A percentile compares a stretch with the other conserved stretches of the same genome.
Evolutionary conservation across 2,113 vertebrate species (phyloP).

Genomic region (Thymallus thymallus): DNA sequence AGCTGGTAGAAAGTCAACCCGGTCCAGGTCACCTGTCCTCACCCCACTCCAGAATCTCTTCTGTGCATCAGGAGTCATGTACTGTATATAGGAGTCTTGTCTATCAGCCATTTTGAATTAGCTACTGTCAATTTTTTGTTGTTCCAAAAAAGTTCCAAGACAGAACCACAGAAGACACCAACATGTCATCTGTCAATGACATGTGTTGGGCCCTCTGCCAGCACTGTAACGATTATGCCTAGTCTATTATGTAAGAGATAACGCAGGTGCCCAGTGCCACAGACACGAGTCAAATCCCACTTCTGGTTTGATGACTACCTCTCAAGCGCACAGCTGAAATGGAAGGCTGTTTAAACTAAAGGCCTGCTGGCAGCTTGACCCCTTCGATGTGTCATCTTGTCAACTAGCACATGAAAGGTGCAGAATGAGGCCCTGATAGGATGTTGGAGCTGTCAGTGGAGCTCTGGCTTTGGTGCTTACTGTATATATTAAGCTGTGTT

Average conservation of each 20-base stretch:
- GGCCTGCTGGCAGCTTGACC: background rate
- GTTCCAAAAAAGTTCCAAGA: too few species aligned
- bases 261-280: background rate
- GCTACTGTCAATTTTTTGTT: background rate
- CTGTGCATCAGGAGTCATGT: background rate
- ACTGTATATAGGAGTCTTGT: too few species aligned
- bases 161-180: too few species aligned
- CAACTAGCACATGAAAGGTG: background rate
- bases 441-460: slow-evolving; percentile 15
- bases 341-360: background rate
- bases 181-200: too few species aligned
- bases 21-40: too few species aligned
- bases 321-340: background rate
- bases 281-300: background rate
- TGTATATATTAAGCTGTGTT: slow-evolving; percentile 29
- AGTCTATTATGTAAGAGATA: slow-evolving; percentile 24
- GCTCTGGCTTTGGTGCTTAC: slow-evolving; percentile 21
- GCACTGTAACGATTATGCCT: slow-evolving; percentile 9
- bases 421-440: slow-evolving; percentile 3
- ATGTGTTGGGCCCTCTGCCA: background rate
- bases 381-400: background rate
- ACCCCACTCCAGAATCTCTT: background rate
- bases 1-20: too few species aligned
- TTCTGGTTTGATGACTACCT: background rate
- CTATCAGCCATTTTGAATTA: background rate